Evolutionary conservation across 37 sponge, comb jelly and placozoan species (phyloP).

Genomic region (Hexactinellida sp.): DNA sequence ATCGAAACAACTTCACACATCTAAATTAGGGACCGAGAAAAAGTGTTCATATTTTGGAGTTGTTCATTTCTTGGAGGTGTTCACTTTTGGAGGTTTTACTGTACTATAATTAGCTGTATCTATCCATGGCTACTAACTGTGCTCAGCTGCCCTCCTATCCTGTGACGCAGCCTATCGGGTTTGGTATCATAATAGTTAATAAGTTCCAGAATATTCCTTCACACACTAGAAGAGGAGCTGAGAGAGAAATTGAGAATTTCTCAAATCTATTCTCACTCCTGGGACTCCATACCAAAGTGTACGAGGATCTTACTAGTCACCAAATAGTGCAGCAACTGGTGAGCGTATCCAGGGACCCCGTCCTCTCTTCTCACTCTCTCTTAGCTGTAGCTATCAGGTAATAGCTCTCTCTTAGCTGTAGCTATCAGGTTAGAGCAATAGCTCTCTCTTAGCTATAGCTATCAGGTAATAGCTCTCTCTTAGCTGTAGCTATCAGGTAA

Average conservation of each 20-base stretch:
- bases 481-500: too few species aligned
- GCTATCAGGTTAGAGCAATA: too few species aligned
- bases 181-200: background rate
- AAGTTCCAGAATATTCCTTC: conserved; percentile 8
- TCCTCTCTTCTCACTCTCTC: background rate
- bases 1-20: too few species aligned
- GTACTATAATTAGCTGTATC: too few species aligned
- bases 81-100: too few species aligned
- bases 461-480: too few species aligned
- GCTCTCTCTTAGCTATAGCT: too few species aligned
- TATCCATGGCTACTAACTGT: background rate
- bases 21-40: too few species aligned
- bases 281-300: background rate
- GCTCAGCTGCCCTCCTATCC: background rate
- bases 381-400: background rate
- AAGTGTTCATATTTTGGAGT: too few species aligned
- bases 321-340: background rate
- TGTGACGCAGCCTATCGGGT: background rate
- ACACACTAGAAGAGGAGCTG: background rate
- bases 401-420: too few species aligned
- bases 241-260: background rate
- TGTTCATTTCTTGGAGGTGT: too few species aligned
- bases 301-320: background rate
- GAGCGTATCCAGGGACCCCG: background rate
- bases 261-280: background rate